Conservation (phyloP, 2,797 vertebrate species). For the Parambassis ranga region DNA sequence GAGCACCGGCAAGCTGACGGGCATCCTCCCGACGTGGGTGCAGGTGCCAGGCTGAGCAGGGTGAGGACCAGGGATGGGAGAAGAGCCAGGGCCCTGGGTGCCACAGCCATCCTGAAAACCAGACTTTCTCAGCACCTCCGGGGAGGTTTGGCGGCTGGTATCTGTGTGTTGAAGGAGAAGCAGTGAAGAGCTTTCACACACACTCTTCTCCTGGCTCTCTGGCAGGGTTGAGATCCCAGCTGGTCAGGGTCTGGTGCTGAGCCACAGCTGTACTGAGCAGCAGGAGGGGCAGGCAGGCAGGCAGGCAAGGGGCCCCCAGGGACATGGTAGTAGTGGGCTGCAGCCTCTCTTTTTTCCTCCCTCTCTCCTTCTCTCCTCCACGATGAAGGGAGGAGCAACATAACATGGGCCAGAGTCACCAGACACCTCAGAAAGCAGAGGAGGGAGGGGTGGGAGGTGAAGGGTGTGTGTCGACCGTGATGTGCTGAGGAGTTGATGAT, state of each 20-base stretch:
- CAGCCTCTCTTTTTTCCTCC: constrained; percentile 70
- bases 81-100: constrained; percentile 41
- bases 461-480: constrained; percentile 42
- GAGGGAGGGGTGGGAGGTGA: constrained; percentile 30
- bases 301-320: constrained; percentile 76
- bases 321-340: constrained; percentile 75
- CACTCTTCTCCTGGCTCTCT: constrained; percentile 49
- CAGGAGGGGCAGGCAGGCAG: constrained; percentile 69
- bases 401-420: constrained; percentile 76
- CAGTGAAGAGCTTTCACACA: constrained; percentile 41
- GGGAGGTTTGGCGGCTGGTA: constrained; percentile 16
- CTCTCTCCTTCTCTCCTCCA: constrained; percentile 70
- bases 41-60: constrained; percentile 55
- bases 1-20: constrained; percentile 78
- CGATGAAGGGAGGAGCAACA: constrained; percentile 78
- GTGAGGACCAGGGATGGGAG: constrained; percentile 49
- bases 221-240: constrained; percentile 62
- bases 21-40: constrained; percentile 67
- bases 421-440: constrained; percentile 72
- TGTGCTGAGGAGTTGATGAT: constrained; percentile 40
- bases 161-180: constrained; percentile 12
- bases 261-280: constrained; percentile 77
- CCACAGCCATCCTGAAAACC: constrained; percentile 63
- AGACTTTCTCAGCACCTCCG: constrained; percentile 36
- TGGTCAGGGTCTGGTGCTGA: constrained; percentile 72